Conservation (phyloP, 2,888 invertebrate species). For the Cephus runcator region DNA sequence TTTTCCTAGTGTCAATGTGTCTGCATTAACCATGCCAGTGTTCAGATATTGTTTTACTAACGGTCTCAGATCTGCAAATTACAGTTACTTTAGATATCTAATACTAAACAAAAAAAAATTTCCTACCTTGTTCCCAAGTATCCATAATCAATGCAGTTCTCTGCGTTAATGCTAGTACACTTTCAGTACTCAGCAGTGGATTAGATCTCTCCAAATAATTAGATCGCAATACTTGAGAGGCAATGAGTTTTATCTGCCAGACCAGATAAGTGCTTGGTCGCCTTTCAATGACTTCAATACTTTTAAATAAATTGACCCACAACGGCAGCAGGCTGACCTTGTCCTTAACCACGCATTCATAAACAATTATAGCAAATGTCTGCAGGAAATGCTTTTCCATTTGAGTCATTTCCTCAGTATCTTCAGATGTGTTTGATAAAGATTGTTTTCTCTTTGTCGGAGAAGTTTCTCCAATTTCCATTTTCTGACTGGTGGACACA, state of each 20-base stretch:
- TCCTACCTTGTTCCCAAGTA: conserved; percentile 68
- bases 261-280: conserved; percentile 71
- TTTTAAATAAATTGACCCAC: conserved; percentile 73
- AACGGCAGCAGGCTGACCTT: conserved; percentile 80
- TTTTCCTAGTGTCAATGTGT: conserved; percentile 62
- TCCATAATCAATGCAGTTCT: conserved; percentile 69
- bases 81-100: not conserved
- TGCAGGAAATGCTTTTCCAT: conserved; percentile 54
- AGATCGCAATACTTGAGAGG: conserved; percentile 68
- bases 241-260: conserved; percentile 81
- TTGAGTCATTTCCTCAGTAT: conserved; percentile 31
- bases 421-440: conserved; percentile 22
- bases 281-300: conserved; percentile 68
- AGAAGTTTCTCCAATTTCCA: conserved; percentile 49
- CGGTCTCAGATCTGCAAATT: conserved; percentile 60
- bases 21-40: conserved; percentile 64
- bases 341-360: conserved; percentile 85
- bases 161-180: conserved; percentile 73
- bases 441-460: conserved; percentile 18
- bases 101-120: conserved; percentile 1
- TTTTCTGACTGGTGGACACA: conserved; percentile 38
- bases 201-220: conserved; percentile 60
- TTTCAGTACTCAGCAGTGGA: conserved; percentile 71
- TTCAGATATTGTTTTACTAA: conserved; percentile 67
- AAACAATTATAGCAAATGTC: conserved; percentile 69